Conservation (phyloP, 2,113 vertebrate genomes). For the Miniopterus natalensis region DNA sequence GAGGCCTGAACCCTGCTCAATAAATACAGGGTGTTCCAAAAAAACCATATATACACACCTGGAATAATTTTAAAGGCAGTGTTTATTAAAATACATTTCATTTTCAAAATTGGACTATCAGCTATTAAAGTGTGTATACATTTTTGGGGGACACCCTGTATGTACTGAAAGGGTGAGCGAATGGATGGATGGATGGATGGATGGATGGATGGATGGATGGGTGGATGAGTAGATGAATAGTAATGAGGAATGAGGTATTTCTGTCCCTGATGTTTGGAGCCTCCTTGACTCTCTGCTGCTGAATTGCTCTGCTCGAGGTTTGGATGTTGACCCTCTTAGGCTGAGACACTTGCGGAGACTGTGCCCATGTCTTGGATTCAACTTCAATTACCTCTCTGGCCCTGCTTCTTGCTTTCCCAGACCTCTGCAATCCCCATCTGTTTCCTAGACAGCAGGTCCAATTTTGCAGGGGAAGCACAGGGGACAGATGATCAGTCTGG, state of each 20-base stretch:
- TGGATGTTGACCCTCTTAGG: neutral
- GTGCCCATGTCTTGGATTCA: neutral
- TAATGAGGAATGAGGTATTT: neutral
- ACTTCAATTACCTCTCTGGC: neutral
- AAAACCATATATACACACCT: too few relatives aligned
- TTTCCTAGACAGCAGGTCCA: neutral
- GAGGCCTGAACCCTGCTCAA: neutral
- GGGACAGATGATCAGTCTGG: neutral
- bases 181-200: too few relatives aligned
- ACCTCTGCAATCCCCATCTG: neutral
- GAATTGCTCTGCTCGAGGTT: neutral
- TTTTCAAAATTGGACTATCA: too few relatives aligned
- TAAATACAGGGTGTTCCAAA: too few relatives aligned
- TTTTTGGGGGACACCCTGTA: neutral
- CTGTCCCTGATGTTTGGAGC: neutral
- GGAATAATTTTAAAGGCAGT: too few relatives aligned
- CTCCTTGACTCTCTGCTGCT: neutral
- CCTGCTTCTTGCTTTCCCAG: neutral
- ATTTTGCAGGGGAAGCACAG: neutral
- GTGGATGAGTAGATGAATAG: neutral
- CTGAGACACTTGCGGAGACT: neutral
- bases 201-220: neutral
- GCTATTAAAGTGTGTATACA: too few relatives aligned
- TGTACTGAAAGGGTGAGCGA: neutral
- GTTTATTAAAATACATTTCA: too few relatives aligned